Conservation (phyloP, 2,797 vertebrate species). For the Thripadectes ignobilis region DNA sequence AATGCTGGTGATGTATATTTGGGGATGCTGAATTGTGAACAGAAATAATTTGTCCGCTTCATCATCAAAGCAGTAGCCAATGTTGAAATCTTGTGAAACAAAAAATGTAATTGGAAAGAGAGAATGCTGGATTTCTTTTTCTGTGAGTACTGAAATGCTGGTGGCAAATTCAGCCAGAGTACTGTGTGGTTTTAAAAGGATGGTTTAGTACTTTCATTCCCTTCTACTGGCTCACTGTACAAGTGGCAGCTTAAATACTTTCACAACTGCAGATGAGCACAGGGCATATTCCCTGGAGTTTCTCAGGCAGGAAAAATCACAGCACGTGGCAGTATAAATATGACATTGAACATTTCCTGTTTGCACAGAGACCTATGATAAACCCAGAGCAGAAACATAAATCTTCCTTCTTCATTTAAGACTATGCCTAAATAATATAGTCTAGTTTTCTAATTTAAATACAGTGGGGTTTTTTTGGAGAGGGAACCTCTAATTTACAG, state of each 20-base stretch:
- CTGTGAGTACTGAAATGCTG: background rate
- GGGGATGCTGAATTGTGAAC: background rate
- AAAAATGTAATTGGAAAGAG: background rate
- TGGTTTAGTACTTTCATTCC: background rate
- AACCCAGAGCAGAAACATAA: background rate
- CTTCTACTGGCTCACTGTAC: background rate
- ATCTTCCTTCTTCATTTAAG: background rate
- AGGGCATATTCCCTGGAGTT: background rate
- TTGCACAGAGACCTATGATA: background rate
- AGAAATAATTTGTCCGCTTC: background rate
- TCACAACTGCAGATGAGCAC: background rate
- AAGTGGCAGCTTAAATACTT: background rate
- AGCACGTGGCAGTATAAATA: background rate
- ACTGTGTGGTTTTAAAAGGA: background rate
- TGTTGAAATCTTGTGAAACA: background rate
- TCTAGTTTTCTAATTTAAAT: background rate
- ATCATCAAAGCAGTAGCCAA: background rate
- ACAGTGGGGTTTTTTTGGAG: accelerated
- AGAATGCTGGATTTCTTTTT: background rate
- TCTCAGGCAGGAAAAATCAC: constrained; percentile 4
- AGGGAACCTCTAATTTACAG: background rate
- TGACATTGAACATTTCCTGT: background rate
- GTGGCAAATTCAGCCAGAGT: background rate
- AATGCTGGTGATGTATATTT: background rate
- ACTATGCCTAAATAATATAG: background rate